Conservation (phyloP, 2,888 invertebrate species). For the Parapristionchus giblindavisi region DNA sequence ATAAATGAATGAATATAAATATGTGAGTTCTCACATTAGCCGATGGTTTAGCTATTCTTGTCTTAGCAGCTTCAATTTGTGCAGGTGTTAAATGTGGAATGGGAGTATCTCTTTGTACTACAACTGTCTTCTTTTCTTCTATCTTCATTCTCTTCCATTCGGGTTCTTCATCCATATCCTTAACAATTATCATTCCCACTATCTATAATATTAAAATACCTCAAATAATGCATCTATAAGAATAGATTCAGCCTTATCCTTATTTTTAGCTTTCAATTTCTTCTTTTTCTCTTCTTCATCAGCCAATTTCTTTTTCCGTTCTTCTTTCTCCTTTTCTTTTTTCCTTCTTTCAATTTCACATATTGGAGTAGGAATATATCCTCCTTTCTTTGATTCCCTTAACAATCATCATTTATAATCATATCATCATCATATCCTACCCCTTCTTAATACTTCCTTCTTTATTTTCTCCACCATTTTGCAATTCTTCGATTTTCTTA, state of each 20-base stretch:
- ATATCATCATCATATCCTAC: not conserved
- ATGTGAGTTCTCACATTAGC: slow-evolving; percentile 1
- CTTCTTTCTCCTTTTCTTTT: slow-evolving; percentile 13
- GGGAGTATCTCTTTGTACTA: no score
- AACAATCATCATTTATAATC: not conserved
- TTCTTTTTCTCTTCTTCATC: not conserved
- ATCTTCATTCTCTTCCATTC: slow-evolving; percentile 3
- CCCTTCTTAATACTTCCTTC: not conserved
- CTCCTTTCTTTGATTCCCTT: slow-evolving; percentile 1
- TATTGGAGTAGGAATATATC: slow-evolving; percentile 37
- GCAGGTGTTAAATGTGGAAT: not conserved
- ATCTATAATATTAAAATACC: not conserved
- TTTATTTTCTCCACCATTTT: not conserved
- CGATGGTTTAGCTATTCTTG: slow-evolving; percentile 27
- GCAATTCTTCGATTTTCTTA: slow-evolving; percentile 36
- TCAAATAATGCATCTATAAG: slow-evolving; percentile 37
- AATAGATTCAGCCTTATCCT: slow-evolving; percentile 13
- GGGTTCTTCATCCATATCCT: slow-evolving; percentile 13
- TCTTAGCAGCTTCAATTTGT: slow-evolving; percentile 30
- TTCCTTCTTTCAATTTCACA: slow-evolving; percentile 28
- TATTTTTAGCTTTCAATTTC: not conserved
- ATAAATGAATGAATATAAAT: no score
- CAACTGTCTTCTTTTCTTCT: not conserved
- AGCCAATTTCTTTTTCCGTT: not conserved
- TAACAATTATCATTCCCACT: not conserved